phyloP scores from a whole-genome alignment of 2,888 invertebrate genomes.

The Arctia plantaginis region DNA sequence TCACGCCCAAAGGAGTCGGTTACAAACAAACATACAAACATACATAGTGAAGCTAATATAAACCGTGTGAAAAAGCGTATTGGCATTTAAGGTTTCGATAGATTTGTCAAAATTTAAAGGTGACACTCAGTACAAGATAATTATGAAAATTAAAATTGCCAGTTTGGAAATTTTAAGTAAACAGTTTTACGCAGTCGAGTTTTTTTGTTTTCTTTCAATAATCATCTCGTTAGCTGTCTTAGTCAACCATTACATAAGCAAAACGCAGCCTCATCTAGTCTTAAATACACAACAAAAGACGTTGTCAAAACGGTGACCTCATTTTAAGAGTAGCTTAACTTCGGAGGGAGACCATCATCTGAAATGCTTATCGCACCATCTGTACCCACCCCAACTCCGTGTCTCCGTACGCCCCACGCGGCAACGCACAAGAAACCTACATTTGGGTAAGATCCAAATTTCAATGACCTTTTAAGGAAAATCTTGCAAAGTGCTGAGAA shows the following conservation, averaged over 20 bases:
- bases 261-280: not conserved
- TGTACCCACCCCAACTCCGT: not conserved
- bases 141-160: too few relatives aligned
- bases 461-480: not conserved
- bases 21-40: too few relatives aligned
- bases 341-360: conserved; percentile 2
- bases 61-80: too few relatives aligned
- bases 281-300: not conserved
- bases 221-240: not conserved
- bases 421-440: conserved; percentile 11
- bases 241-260: too few relatives aligned
- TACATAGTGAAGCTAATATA: too few relatives aligned
- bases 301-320: not conserved
- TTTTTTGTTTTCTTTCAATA: too few relatives aligned
- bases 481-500: not conserved
- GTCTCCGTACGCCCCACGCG: not conserved
- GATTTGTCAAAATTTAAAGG: too few relatives aligned
- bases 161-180: too few relatives aligned
- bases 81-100: too few relatives aligned
- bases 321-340: not conserved
- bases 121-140: too few relatives aligned
- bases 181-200: too few relatives aligned
- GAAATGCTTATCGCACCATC: conserved; percentile 5
- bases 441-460: conserved; percentile 5
- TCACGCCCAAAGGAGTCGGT: too few relatives aligned